These are phyloP conservation scores for Drosophila anomelani DNA, from an alignment of 2,888 invertebrate species.

Conservation along the genomic window DNA sequence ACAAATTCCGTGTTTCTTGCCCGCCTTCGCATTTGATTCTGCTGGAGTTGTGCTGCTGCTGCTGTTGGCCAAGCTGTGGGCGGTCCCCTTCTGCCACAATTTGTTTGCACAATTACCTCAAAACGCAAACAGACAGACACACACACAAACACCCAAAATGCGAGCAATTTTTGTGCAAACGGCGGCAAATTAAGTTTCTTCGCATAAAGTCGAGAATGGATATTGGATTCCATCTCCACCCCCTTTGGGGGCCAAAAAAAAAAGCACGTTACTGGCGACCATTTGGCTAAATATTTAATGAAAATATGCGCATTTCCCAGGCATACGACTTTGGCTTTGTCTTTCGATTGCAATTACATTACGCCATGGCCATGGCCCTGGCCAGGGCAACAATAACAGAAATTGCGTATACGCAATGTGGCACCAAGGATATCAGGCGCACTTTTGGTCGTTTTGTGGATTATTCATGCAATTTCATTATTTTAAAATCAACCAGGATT, in stretches of 20 bases:
- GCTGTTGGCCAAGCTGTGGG: conserved; percentile 37
- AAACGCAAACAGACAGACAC: conserved; percentile 42
- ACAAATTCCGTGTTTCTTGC: conserved; percentile 26
- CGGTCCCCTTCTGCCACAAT: conserved; percentile 41
- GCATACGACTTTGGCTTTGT: conserved; percentile 35
- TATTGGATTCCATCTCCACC: conserved; percentile 37
- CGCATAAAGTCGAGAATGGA: conserved; percentile 64
- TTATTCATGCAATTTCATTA: conserved; percentile 71
- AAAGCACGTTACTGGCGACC: conserved; percentile 44
- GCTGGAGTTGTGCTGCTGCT: conserved; percentile 9
- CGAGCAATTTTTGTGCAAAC: conserved; percentile 58
- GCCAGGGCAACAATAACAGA: conserved; percentile 24
- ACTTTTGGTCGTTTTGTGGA: conserved; percentile 35
- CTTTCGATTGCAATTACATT: conserved; percentile 70
- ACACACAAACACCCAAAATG: conserved; percentile 18
- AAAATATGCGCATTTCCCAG: conserved; percentile 66
- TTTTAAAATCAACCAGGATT: conserved; percentile 70
- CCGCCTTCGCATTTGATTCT: conserved; percentile 26
- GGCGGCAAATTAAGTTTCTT: conserved; percentile 71
- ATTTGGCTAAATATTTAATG: conserved; percentile 75
- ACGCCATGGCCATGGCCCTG: conserved; percentile 32
- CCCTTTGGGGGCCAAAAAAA: not conserved
- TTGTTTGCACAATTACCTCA: conserved; percentile 67
- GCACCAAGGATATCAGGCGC: conserved; percentile 15
- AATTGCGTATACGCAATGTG: conserved; percentile 39